phyloP scores from a whole-genome alignment of 1,140 invertebrate species.

The Tribolium castaneum region DNA sequence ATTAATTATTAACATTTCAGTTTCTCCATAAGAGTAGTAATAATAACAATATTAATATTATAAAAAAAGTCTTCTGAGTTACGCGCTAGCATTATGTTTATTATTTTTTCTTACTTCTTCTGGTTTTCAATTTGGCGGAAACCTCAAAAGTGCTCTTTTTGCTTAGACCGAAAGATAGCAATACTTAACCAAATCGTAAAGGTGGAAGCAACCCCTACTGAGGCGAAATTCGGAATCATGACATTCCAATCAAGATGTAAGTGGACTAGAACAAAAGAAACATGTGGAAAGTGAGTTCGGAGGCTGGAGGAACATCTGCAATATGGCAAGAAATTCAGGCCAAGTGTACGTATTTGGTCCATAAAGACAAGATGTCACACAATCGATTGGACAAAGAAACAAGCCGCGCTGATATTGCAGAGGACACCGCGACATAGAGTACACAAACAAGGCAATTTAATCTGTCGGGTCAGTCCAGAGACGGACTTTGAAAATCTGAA shows the following conservation, averaged over 20 bases:
- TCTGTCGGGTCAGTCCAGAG: constrained; percentile 45
- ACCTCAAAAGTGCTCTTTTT: no score
- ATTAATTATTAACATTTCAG: no score
- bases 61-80: no score
- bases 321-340: constrained; percentile 55
- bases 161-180: no score
- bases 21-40: no score
- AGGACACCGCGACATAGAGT: constrained; percentile 50
- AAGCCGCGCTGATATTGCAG: constrained; percentile 50
- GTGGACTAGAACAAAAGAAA: constrained; percentile 40
- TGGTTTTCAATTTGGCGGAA: no score
- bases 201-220: constrained; percentile 9
- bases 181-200: not conserved
- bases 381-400: constrained; percentile 59
- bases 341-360: constrained; percentile 53
- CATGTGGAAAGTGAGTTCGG: constrained; percentile 41
- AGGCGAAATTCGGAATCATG: constrained; percentile 36
- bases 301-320: constrained; percentile 54
- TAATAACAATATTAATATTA: no score
- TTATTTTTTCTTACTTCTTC: no score
- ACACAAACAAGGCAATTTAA: constrained; percentile 54
- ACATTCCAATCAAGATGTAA: constrained; percentile 50
- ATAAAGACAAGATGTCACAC: constrained; percentile 61
- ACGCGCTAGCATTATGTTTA: no score
- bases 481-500: constrained; percentile 30